phyloP scores from a whole-genome alignment of 2,797 vertebrate species.

The Prionace glauca region DNA sequence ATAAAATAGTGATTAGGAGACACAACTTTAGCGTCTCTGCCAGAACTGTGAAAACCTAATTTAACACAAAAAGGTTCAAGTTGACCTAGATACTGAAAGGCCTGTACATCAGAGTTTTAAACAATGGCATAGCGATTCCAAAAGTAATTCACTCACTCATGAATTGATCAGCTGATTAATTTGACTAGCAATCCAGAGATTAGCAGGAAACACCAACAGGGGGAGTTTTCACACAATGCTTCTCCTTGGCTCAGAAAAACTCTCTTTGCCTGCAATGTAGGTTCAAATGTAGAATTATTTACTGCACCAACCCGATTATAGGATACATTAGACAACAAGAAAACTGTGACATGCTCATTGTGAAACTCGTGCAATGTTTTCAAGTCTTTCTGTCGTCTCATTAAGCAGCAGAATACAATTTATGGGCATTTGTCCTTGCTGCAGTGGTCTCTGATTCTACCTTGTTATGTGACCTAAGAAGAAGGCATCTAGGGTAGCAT shows the following conservation, averaged over 20 bases:
- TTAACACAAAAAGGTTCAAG: neutral
- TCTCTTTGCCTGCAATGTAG: neutral
- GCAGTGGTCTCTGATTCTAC: neutral
- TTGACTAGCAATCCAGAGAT: neutral
- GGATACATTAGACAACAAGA: neutral
- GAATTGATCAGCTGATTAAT: neutral
- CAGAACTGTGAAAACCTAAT: neutral
- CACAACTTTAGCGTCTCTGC: neutral
- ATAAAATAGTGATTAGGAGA: neutral
- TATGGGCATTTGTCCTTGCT: conserved; percentile 20
- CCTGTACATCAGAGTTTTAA: neutral
- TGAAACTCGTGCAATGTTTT: neutral
- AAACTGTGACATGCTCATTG: neutral
- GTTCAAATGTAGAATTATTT: neutral
- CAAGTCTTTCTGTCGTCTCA: conserved; percentile 12
- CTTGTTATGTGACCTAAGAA: neutral
- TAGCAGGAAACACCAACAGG: neutral
- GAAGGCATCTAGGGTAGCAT: neutral
- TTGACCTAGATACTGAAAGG: neutral
- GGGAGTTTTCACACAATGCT: neutral
- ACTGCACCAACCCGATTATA: neutral
- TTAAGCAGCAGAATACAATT: conserved; percentile 10
- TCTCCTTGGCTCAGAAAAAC: neutral
- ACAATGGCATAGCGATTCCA: neutral
- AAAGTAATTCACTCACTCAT: neutral